Base-by-base conservation (phyloP, 2,113 vertebrate genomes). In the Paedocypris sp. region DNA sequence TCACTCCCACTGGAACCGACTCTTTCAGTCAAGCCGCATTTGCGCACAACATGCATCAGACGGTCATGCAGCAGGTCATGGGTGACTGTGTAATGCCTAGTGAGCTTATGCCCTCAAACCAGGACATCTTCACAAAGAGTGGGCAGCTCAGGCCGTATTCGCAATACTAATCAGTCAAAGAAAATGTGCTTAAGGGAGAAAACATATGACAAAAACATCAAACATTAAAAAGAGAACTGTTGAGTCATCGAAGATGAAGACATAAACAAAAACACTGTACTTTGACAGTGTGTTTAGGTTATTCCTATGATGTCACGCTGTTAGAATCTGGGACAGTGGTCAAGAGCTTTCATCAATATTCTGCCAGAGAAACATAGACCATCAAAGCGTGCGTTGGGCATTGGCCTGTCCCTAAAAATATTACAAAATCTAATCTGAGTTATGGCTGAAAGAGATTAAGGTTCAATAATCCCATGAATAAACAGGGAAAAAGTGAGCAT, bases 361-460 rank as follows among this genome's bases (percentile, higher is more conserved):
- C 70, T 71, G 29, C 41, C 41, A 41, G 51, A 75, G 81, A 68
- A 67, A 69, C 60, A 71, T 61, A 74, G 71, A 61, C 62, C 68
- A 35, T 47, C 49, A 29, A 74, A 67, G 75, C 45, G 70, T 57
- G 71, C 69, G 75, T 68, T 39, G 69, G 68, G 73, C 74, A 77
- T 68, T 73, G 79, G 80, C 77, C 75, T 66, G 71, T 75, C 69
- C 84, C 85, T 85, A 85, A 83, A 82, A 84, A 83, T 79, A 82
- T 82, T 71, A 77, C 71, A 81, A 79, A 86, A 82, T 79, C 71
- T 83, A 82, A 85, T 85, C 81, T 79, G 81, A 86, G 83, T 86
- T 86, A 86, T 80, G 75, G 61, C 76, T 54, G 74, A 80, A 85
- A 83, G 79, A 79, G 85, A 88, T 88, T 87, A 85, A 67, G 66